Percentiles rank a stretch among this genome's conserved stretches.
Evolutionary conservation across 2,888 invertebrate species (phyloP).

Genomic region (Andrena chrysosceles): DNA sequence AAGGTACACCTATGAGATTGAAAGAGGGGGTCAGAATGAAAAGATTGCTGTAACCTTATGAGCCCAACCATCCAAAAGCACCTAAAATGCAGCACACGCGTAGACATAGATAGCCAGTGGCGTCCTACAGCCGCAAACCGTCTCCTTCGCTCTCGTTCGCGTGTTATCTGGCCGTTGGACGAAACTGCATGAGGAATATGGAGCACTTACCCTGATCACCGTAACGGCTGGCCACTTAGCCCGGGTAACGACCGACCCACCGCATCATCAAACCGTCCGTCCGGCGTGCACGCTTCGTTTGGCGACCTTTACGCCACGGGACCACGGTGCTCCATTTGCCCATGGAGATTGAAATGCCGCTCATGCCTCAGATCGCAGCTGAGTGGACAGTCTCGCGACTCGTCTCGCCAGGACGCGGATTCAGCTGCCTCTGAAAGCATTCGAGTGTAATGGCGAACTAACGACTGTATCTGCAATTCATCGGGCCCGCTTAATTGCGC

Average conservation of each 20-base stretch:
- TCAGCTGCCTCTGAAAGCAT: conserved; percentile 54
- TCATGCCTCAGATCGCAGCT: conserved; percentile 55
- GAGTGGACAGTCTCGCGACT: conserved; percentile 44
- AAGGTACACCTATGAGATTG: not conserved
- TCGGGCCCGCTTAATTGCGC: conserved; percentile 60
- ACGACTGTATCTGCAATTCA: conserved; percentile 69
- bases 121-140: conserved; percentile 65
- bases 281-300: conserved; percentile 68
- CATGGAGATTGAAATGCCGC: conserved; percentile 70
- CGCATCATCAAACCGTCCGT: conserved; percentile 64
- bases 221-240: conserved; percentile 77
- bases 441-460: conserved; percentile 64
- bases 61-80: not conserved
- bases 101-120: conserved; percentile 61
- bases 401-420: conserved; percentile 3
- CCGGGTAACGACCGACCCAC: conserved; percentile 78
- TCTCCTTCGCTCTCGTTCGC: conserved; percentile 53
- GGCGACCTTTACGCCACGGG: conserved; percentile 77
- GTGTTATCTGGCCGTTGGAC: conserved; percentile 70
- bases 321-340: conserved; percentile 69
- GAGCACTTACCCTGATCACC: conserved; percentile 75
- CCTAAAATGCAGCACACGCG: conserved; percentile 39
- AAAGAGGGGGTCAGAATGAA: not conserved
- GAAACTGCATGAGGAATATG: conserved; percentile 74
- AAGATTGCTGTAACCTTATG: not conserved